A percentile compares a stretch with the other conserved stretches of the same genome.
Evolutionary conservation across 2,797 vertebrate species (phyloP).

Genomic region (Onychomys torridus): DNA sequence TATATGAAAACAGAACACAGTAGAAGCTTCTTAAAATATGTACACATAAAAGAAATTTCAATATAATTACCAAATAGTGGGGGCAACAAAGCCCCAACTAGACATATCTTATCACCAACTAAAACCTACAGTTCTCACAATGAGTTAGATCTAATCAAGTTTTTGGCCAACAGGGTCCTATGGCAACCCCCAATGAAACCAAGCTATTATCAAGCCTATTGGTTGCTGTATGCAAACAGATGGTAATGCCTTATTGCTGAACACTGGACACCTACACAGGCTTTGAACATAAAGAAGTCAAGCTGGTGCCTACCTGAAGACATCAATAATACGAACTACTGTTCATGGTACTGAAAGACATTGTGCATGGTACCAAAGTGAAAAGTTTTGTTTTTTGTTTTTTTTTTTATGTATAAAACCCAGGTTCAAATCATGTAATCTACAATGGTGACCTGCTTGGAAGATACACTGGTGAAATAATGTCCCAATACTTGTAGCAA

Average conservation of each 20-base stretch:
- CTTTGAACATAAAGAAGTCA: neutral
- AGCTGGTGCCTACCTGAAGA: neutral
- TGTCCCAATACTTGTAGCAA: neutral
- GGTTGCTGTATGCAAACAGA: neutral
- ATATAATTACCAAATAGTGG: neutral
- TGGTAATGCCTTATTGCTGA: neutral
- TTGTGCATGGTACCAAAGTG: neutral
- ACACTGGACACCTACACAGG: neutral
- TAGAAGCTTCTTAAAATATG: neutral
- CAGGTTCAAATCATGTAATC: neutral
- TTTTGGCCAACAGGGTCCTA: neutral
- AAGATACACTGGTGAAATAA: neutral
- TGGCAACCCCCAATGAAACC: neutral
- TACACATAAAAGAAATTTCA: neutral
- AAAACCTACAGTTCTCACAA: neutral
- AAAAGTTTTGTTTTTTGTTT: no score
- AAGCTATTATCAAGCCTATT: neutral
- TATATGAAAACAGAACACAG: neutral
- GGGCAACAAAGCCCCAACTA: neutral
- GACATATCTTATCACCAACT: no score
- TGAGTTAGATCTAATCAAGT: neutral
- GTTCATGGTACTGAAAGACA: neutral
- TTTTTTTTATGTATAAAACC: neutral
- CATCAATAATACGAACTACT: neutral
- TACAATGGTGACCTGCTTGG: neutral